These are phyloP conservation scores for Saturnia pavonia DNA, from an alignment of 2,888 invertebrate genomes.

Conservation along the genomic window DNA sequence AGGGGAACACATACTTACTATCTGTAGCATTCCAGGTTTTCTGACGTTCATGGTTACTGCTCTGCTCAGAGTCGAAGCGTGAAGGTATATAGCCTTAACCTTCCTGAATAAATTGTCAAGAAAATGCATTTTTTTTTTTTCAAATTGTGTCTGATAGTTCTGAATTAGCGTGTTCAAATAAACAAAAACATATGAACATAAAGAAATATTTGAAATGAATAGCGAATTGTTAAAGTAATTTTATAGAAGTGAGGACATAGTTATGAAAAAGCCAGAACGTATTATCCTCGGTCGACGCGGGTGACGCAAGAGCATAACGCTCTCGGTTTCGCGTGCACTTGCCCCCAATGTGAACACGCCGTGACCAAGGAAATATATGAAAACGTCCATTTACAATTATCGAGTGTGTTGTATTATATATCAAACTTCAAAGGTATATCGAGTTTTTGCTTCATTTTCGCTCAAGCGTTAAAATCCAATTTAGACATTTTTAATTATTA, in stretches of 20 bases:
- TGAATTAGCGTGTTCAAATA: too few species aligned
- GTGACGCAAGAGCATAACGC: conserved; percentile 64
- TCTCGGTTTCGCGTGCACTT: conserved; percentile 80
- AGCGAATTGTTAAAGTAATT: conserved; percentile 14
- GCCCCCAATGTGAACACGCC: conserved; percentile 72
- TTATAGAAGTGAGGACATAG: conserved; percentile 17
- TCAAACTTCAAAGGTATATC: conserved; percentile 37
- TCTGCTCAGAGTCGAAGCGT: too few species aligned
- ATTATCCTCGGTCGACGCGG: conserved; percentile 48
- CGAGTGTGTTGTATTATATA: conserved; percentile 48
- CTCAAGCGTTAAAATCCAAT: conserved; percentile 18
- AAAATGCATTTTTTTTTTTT: too few species aligned
- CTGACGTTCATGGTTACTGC: too few species aligned
- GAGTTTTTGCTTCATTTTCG: conserved; percentile 23
- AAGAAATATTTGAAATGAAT: conserved; percentile 3
- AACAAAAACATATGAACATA: background rate
- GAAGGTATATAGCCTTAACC: too few species aligned
- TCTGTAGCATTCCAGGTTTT: too few species aligned
- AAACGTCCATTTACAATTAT: conserved; percentile 68
- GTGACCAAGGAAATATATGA: conserved; percentile 76
- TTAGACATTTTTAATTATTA: conserved; percentile 2
- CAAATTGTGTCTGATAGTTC: too few species aligned
- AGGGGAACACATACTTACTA: too few species aligned
- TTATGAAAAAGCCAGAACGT: conserved; percentile 57
- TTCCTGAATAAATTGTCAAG: too few species aligned